Percentiles rank a stretch among this genome's conserved stretches.
These are phyloP conservation scores for Argentina silus DNA, from an alignment of 2,797 vertebrate species.

Conservation along the genomic window DNA sequence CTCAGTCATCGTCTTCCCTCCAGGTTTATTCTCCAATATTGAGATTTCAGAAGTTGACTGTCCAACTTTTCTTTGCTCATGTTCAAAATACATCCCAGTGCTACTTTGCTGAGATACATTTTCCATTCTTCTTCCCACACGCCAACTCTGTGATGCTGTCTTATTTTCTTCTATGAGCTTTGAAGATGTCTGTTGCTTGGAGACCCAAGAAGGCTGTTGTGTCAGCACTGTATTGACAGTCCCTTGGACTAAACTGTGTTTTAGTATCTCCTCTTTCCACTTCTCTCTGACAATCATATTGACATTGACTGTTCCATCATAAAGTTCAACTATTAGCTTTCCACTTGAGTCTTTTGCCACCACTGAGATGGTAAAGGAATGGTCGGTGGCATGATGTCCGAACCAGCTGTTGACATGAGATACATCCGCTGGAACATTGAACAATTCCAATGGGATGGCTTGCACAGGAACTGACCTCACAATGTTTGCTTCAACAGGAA, in stretches of 20 bases:
- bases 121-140: background rate
- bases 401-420: slow-evolving; percentile 82
- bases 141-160: background rate
- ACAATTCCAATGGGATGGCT: slow-evolving; percentile 84
- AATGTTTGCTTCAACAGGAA: slow-evolving; percentile 71
- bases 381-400: slow-evolving; percentile 70
- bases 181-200: background rate
- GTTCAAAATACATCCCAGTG: background rate
- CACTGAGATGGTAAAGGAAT: slow-evolving; percentile 76
- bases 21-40: background rate
- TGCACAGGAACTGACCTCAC: slow-evolving; percentile 83
- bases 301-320: slow-evolving; percentile 77
- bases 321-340: slow-evolving; percentile 84
- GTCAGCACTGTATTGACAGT: background rate
- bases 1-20: slow-evolving; percentile 7
- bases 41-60: background rate
- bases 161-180: background rate
- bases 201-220: background rate
- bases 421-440: slow-evolving; percentile 69
- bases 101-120: background rate
- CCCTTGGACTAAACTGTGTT: background rate
- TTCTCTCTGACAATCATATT: slow-evolving; percentile 79
- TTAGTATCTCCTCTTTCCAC: slow-evolving; percentile 41
- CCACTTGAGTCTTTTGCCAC: slow-evolving; percentile 80
- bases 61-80: background rate